A percentile compares a stretch with the other conserved stretches of the same genome.
Evolutionary conservation across 2,113 vertebrate species (phyloP).

Genomic region (Lates calcarifer): DNA sequence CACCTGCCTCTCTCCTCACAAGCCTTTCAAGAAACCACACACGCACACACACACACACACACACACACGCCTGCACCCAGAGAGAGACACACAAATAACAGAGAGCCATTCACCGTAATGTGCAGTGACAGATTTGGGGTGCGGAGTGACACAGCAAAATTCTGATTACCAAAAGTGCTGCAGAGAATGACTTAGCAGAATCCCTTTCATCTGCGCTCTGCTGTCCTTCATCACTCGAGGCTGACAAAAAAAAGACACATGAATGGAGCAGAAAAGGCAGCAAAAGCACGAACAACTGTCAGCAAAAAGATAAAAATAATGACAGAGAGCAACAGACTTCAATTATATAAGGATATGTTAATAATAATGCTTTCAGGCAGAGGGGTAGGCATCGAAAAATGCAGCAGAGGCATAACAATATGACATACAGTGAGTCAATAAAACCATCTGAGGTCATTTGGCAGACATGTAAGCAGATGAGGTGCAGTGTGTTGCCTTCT

Average conservation of each 20-base stretch:
- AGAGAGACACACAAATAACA: slow-evolving; percentile 36
- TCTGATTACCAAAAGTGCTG: slow-evolving; percentile 45
- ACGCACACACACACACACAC: neutral
- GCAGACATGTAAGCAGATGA: slow-evolving; percentile 2
- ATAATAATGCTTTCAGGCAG: neutral
- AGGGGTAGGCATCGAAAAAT: neutral
- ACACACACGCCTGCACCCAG: slow-evolving; percentile 15
- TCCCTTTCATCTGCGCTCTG: slow-evolving; percentile 39
- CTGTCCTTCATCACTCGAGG: slow-evolving; percentile 22
- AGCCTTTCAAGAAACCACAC: slow-evolving; percentile 18
- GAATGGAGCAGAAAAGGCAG: slow-evolving; percentile 3
- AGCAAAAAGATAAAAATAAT: slow-evolving; percentile 16
- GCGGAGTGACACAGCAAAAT: slow-evolving; percentile 73
- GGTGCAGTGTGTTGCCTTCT: slow-evolving; percentile 6
- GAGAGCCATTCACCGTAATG: slow-evolving; percentile 48
- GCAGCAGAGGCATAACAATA: neutral
- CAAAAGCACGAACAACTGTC: slow-evolving; percentile 4
- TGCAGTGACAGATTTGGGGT: slow-evolving; percentile 72
- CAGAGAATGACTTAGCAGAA: slow-evolving; percentile 70
- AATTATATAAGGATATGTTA: neutral
- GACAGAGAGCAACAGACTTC: slow-evolving; percentile 1
- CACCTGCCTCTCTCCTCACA: slow-evolving; percentile 43
- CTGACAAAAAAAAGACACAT: slow-evolving; percentile 18
- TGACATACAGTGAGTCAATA: neutral
- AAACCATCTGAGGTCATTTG: slow-evolving; percentile 20